phyloP scores from a whole-genome alignment of 2,888 invertebrate genomes.

The Zaprionus bogoriensis region DNA sequence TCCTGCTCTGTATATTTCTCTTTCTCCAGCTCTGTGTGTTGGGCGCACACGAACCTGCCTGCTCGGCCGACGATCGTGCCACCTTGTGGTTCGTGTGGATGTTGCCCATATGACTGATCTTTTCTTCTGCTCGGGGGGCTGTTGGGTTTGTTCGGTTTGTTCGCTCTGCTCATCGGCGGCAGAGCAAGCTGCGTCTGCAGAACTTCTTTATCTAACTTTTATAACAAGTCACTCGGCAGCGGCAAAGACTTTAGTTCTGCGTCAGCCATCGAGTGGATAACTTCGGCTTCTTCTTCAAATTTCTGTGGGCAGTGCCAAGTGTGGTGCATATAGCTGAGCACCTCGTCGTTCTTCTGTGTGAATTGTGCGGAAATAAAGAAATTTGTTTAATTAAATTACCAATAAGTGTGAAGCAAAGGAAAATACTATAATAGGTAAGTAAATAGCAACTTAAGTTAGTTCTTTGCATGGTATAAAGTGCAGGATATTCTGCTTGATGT shows the following conservation, averaged over 20 bases:
- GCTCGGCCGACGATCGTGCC: not conserved
- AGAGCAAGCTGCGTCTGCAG: constrained; percentile 49
- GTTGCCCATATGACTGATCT: not conserved
- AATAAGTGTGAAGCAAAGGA: not conserved
- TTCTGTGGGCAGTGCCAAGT: constrained; percentile 17
- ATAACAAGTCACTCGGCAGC: constrained; percentile 63
- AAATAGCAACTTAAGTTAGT: not conserved
- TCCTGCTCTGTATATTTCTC: not conserved
- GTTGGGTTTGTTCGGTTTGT: too few species aligned
- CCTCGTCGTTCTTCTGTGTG: constrained; percentile 4
- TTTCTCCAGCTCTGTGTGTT: not conserved
- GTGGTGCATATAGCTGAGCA: constrained; percentile 37
- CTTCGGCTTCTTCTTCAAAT: constrained; percentile 55
- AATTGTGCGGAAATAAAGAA: not conserved
- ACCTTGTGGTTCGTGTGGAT: not conserved
- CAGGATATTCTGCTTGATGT: not conserved
- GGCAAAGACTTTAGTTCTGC: constrained; percentile 67
- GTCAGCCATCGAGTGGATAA: constrained; percentile 63
- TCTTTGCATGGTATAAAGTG: not conserved
- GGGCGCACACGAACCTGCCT: not conserved
- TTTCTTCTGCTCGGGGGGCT: not conserved
- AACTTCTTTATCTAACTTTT: constrained; percentile 73
- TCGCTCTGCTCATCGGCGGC: constrained; percentile 15
- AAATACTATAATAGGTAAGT: not conserved
- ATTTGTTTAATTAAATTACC: not conserved